Percentiles rank a stretch among this genome's conserved stretches.
phyloP scores from a whole-genome alignment of 2,797 vertebrate species.

The Acipenser ruthenus region DNA sequence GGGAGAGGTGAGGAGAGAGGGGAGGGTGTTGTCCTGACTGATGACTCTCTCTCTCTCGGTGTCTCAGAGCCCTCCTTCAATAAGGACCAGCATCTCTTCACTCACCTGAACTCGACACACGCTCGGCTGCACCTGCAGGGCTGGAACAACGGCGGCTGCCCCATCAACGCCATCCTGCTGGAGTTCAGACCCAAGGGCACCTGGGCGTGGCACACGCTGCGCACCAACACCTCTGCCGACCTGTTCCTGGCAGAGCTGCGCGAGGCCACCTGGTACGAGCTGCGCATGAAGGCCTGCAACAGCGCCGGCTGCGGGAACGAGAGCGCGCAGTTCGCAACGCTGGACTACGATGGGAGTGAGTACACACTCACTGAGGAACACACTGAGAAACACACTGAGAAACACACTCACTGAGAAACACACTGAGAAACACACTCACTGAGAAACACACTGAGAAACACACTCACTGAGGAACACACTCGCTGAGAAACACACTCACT shows the following conservation, averaged over 20 bases:
- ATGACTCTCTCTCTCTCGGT: not conserved
- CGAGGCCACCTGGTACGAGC: conserved; percentile 95
- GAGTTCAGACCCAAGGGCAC: conserved; percentile 93
- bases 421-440: too few relatives aligned
- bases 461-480: too few relatives aligned
- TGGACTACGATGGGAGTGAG: conserved; percentile 96
- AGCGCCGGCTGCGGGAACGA: conserved; percentile 96
- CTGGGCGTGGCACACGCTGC: conserved; percentile 88
- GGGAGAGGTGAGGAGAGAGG: too few relatives aligned
- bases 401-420: too few relatives aligned
- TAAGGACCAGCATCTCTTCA: conserved; percentile 94
- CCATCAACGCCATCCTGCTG: conserved; percentile 78
- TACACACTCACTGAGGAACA: too few relatives aligned
- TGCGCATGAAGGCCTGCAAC: conserved; percentile 97
- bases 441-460: too few relatives aligned
- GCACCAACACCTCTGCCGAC: conserved; percentile 81
- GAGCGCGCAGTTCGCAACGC: conserved; percentile 85
- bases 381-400: not conserved
- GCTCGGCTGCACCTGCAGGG: conserved; percentile 92
- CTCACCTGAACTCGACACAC: conserved; percentile 95
- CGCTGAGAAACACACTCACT: too few relatives aligned
- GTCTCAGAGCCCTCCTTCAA: conserved; percentile 86
- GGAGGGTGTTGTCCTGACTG: not conserved
- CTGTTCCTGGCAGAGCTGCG: conserved; percentile 89
- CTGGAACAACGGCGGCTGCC: conserved; percentile 93